Conservation (phyloP, 2,113 vertebrate species). For the Hydrochoerus hydrochaeris region DNA sequence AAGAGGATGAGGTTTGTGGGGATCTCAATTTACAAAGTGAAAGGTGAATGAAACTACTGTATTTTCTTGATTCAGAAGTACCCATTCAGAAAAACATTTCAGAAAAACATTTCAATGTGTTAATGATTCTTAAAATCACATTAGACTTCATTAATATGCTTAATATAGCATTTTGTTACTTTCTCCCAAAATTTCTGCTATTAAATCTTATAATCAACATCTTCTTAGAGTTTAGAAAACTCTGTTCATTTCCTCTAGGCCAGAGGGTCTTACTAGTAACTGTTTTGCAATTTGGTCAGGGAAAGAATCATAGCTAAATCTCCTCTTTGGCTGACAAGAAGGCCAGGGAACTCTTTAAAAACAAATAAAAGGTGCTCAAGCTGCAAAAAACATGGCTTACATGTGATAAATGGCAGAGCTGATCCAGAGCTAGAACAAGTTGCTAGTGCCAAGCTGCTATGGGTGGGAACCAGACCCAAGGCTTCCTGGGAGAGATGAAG, state of each 20-base stretch:
- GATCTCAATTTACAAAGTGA: background rate
- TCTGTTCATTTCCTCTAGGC: background rate
- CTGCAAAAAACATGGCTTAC: background rate
- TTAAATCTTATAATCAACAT: background rate
- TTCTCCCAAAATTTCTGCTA: background rate
- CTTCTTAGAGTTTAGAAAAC: background rate
- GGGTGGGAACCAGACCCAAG: background rate
- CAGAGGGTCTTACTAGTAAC: background rate
- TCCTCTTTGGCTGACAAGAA: background rate
- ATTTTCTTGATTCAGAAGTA: constrained; percentile 24
- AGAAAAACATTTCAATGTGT: background rate
- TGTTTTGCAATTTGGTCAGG: constrained; percentile 14
- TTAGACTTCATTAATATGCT: background rate
- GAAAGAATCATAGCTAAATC: background rate
- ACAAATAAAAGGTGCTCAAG: background rate
- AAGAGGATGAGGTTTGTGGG: background rate
- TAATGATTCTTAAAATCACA: background rate
- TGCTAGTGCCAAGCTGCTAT: background rate
- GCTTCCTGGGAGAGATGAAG: accelerated
- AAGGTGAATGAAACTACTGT: background rate
- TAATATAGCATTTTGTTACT: constrained; percentile 32
- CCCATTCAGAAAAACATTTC: background rate
- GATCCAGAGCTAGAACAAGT: background rate
- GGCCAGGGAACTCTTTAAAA: background rate
- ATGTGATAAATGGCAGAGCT: background rate